Evolutionary conservation across 2,113 vertebrate species (phyloP).

Genomic region (Hydropotes inermis): DNA sequence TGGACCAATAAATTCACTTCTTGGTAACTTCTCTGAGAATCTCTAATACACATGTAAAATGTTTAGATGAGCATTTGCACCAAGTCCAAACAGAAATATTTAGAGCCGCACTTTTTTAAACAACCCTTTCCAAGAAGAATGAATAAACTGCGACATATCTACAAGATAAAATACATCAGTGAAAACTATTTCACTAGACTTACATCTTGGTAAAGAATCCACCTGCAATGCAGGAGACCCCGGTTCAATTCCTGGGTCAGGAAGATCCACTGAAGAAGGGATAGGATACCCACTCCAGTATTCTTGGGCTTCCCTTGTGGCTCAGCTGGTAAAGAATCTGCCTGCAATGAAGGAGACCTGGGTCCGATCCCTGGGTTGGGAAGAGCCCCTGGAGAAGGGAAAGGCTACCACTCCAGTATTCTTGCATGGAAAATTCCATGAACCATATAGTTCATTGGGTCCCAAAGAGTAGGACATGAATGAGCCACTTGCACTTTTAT

Average conservation of each 20-base stretch:
- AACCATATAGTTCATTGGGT: not conserved
- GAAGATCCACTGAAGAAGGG: not conserved
- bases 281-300: not conserved
- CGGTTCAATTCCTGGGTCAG: rapidly evolving
- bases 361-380: not conserved
- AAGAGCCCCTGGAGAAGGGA: not conserved
- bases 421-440: not conserved
- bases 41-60: not conserved
- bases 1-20: not conserved
- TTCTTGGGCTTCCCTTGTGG: not conserved
- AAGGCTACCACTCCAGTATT: not conserved
- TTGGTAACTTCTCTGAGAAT: not conserved
- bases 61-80: not conserved
- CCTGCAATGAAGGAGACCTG: not conserved
- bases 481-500: not conserved
- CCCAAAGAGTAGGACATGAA: not conserved
- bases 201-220: not conserved
- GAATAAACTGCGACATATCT: not conserved
- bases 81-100: not conserved
- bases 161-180: not conserved
- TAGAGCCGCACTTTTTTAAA: not conserved
- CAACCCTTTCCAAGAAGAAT: not conserved
- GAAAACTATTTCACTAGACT: not conserved
- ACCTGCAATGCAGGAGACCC: not conserved
- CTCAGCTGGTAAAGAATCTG: not conserved